phyloP scores from a whole-genome alignment of 92 coral and sea anemone species.

The Epizoanthus rinbou region DNA sequence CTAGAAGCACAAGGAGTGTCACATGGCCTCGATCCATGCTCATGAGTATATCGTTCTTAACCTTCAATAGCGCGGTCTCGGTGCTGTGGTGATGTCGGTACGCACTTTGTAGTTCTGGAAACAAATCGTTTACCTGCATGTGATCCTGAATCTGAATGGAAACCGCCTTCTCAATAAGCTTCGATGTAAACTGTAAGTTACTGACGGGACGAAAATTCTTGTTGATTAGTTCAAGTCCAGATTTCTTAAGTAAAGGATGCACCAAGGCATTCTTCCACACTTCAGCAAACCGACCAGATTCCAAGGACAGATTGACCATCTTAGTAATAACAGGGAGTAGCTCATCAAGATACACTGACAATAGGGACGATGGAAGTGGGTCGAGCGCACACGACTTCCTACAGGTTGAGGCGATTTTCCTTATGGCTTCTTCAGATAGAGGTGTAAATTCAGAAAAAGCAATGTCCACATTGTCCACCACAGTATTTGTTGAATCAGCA shows the following conservation, averaged over 20 bases:
- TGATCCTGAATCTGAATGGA: constrained; percentile 36
- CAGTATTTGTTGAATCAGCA: no score
- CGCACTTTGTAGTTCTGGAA: constrained; percentile 12
- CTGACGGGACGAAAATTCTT: constrained; percentile 40
- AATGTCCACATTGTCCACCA: no score
- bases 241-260: background rate
- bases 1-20: background rate
- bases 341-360: constrained; percentile 26
- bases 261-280: constrained; percentile 25
- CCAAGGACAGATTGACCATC: constrained; percentile 41
- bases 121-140: constrained; percentile 13
- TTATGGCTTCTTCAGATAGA: constrained; percentile 8
- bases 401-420: background rate
- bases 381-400: constrained; percentile 42
- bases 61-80: constrained; percentile 6
- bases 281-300: constrained; percentile 38
- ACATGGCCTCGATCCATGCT: background rate
- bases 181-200: constrained; percentile 40
- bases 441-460: background rate
- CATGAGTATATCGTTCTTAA: constrained; percentile 13
- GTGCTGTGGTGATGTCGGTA: background rate
- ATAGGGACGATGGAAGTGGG: constrained; percentile 39
- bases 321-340: constrained; percentile 42
- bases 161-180: constrained; percentile 42
- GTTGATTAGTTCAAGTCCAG: background rate